These are phyloP conservation scores for Pseudochromis fuscus DNA, from an alignment of 2,797 vertebrate species.

Conservation along the genomic window DNA sequence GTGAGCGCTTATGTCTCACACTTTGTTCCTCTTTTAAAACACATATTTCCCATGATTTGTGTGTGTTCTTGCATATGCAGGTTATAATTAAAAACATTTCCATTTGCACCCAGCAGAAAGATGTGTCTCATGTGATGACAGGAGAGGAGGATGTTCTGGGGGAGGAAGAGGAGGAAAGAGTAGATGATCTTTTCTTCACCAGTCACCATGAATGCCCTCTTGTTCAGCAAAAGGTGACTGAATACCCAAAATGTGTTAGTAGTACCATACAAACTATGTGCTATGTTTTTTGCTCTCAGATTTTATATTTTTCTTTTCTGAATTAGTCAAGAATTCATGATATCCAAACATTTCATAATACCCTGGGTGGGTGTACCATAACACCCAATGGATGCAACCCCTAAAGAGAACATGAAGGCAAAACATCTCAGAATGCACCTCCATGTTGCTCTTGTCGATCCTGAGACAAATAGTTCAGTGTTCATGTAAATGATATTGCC, in stretches of 20 bases:
- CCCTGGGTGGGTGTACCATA: no score
- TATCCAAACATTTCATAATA: no score
- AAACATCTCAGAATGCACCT: not conserved
- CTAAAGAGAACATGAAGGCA: no score
- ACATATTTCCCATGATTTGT: constrained; percentile 13
- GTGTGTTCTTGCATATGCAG: not conserved
- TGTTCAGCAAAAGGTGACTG: constrained; percentile 72
- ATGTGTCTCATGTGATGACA: constrained; percentile 34
- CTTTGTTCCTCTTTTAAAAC: constrained; percentile 45
- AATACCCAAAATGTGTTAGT: constrained; percentile 29
- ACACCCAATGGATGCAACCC: no score
- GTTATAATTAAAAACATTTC: constrained; percentile 33
- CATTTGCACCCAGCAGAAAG: constrained; percentile 72
- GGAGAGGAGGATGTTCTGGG: constrained; percentile 12
- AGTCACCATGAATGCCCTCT: constrained; percentile 81
- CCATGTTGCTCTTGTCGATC: not conserved
- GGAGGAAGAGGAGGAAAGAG: constrained; percentile 44
- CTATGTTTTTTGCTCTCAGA: not conserved
- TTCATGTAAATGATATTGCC: not conserved
- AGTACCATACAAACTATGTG: constrained; percentile 55
- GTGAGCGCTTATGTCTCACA: constrained; percentile 78
- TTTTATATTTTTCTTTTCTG: not conserved
- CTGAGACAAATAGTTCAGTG: not conserved
- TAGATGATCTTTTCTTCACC: constrained; percentile 65
- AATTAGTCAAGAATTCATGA: no score